phyloP scores from a whole-genome alignment of 2,797 vertebrate species.

The Kryptopterus vitreolus region DNA sequence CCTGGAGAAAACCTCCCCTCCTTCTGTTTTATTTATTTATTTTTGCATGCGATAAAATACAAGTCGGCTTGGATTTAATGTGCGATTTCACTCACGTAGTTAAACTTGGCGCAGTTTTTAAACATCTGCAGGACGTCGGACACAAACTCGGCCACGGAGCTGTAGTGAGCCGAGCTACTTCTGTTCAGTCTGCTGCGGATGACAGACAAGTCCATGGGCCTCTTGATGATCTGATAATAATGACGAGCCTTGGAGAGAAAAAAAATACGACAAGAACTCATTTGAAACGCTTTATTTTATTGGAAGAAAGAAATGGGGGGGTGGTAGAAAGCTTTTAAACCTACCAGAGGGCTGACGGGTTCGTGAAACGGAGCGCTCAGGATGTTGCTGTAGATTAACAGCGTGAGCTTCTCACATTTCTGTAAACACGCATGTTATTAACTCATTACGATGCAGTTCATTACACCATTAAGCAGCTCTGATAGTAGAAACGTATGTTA shows the following conservation, averaged over 20 bases:
- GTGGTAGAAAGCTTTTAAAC: slow-evolving; percentile 65
- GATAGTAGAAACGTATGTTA: background rate
- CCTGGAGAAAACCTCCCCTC: too few relatives aligned
- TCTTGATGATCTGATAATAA: slow-evolving; percentile 99
- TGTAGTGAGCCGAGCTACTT: slow-evolving; percentile 81
- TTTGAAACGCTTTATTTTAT: background rate
- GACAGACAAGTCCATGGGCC: slow-evolving; percentile 93
- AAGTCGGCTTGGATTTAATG: too few relatives aligned
- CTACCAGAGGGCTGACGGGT: slow-evolving; percentile 93
- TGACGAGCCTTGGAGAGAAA: slow-evolving; percentile 83
- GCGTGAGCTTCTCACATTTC: slow-evolving; percentile 93
- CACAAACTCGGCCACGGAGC: slow-evolving; percentile 85
- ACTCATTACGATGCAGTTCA: background rate
- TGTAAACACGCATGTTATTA: slow-evolving; percentile 60
- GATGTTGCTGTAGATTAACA: slow-evolving; percentile 88
- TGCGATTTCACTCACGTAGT: slow-evolving; percentile 84
- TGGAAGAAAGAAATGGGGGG: background rate
- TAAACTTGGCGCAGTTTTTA: slow-evolving; percentile 97
- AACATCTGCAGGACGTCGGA: slow-evolving; percentile 94
- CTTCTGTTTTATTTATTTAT: too few relatives aligned
- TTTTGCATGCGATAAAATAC: too few relatives aligned
- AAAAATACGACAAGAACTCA: background rate
- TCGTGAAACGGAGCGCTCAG: slow-evolving; percentile 96
- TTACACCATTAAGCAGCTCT: background rate
- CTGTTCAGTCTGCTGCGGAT: slow-evolving; percentile 87